These are phyloP conservation scores for Manis crassicaudata DNA, from an alignment of 2,797 vertebrate genomes.

Conservation along the genomic window DNA sequence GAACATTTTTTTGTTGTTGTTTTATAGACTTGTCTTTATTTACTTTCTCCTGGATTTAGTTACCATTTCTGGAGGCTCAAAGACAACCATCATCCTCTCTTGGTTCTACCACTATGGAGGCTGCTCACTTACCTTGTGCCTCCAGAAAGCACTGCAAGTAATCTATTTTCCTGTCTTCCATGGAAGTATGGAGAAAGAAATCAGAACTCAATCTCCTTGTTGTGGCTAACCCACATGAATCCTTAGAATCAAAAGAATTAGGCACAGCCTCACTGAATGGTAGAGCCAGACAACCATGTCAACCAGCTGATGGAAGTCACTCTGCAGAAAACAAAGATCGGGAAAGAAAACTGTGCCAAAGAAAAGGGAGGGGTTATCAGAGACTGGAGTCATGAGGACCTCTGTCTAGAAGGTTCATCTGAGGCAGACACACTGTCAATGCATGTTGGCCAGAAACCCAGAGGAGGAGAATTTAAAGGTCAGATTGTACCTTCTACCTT, in stretches of 20 bases:
- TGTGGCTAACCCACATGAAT: slow-evolving; percentile 38
- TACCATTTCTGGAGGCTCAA: slow-evolving; percentile 39
- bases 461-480: slow-evolving; percentile 24
- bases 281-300: not conserved
- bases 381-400: not conserved
- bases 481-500: slow-evolving; percentile 35
- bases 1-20: not conserved
- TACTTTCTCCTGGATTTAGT: not conserved
- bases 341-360: slow-evolving; percentile 17
- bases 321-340: not conserved
- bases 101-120: slow-evolving; percentile 21
- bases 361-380: not conserved
- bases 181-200: slow-evolving; percentile 42
- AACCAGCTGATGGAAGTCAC: slow-evolving; percentile 42
- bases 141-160: slow-evolving; percentile 39
- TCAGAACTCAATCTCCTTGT: slow-evolving; percentile 24
- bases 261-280: not conserved
- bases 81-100: slow-evolving; percentile 9
- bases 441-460: slow-evolving; percentile 16
- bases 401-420: slow-evolving; percentile 30
- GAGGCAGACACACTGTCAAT: slow-evolving; percentile 1
- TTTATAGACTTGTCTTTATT: not conserved
- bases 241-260: slow-evolving; percentile 47
- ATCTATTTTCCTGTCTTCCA: slow-evolving; percentile 44
- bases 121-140: slow-evolving; percentile 8